Base-by-base conservation (phyloP, 2,113 vertebrate species). In the Cyanoderma ruficeps region DNA sequence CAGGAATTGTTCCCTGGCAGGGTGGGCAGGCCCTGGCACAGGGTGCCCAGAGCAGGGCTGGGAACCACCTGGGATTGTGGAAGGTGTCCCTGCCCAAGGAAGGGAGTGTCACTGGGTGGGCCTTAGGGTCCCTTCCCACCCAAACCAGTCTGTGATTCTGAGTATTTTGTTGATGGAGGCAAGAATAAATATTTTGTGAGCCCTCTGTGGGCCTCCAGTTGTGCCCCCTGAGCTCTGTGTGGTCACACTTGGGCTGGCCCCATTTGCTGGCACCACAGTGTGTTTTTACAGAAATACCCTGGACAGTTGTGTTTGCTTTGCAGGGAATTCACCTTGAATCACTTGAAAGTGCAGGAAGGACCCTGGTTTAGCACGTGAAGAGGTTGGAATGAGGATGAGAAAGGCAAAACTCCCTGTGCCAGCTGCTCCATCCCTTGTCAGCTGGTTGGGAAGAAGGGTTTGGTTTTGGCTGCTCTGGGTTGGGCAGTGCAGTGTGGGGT, bases 51-150 rank as follows among this genome's bases (percentile, higher is more conserved):
- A 50, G 35, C 47, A 11, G 41, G 37, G 28, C 24, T 67, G 1
- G 72, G 33, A 46, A 4, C 27, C 1, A 0, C 39, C 47, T 56
- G 44, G 77, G 23, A 11, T 8, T 13, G 5, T 59, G 46, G 23
- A 0, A 67, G 28, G 5, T 16, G 68, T 59, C 59, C 28, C 77
- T 74, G 14, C 44, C 57, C 17, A 8, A 16, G 59, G 14, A 37
- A 37, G 22, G 30, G 30, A 14, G 8, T 20, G 52, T 6, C 0
- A 33, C 52, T 33, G 42, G 10, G 0, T 19, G 68, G 2, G 1
- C 8, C 60, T 3, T 68, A 0, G 20, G 7, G 6, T 67, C 23
- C 13, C 23, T 53, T 69, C 28, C n/a, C 5, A 46, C 23, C 37
- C 39, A 39, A 46, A 21, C 13, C 28, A 68, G 0, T 14, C 20